A percentile compares a stretch with the other conserved stretches of the same genome.
Evolutionary conservation across 2,888 invertebrate species (phyloP).

Genomic region (Saturnia japonica): DNA sequence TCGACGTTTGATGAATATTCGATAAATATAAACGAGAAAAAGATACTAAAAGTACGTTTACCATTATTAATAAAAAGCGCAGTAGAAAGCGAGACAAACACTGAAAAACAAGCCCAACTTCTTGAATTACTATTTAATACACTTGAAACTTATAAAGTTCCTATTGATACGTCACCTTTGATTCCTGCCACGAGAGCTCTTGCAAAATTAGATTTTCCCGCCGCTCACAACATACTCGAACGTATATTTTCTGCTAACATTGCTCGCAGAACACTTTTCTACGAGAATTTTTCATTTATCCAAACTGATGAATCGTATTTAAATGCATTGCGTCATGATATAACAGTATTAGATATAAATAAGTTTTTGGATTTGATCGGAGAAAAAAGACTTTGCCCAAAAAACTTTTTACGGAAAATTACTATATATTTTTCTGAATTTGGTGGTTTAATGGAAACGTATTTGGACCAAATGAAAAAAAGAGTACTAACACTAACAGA

Average conservation of each 20-base stretch:
- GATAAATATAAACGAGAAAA: slow-evolving; percentile 43
- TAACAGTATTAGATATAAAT: slow-evolving; percentile 35
- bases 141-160: slow-evolving; percentile 42
- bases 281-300: slow-evolving; percentile 44
- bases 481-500: slow-evolving; percentile 19
- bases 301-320: slow-evolving; percentile 50
- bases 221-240: slow-evolving; percentile 36
- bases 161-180: slow-evolving; percentile 35
- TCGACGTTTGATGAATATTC: slow-evolving; percentile 51
- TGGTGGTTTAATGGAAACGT: slow-evolving; percentile 45
- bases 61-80: slow-evolving; percentile 37
- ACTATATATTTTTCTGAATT: slow-evolving; percentile 53
- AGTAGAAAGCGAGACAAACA: slow-evolving; percentile 30
- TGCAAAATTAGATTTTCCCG: slow-evolving; percentile 34
- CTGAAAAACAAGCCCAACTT: slow-evolving; percentile 24
- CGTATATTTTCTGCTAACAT: slow-evolving; percentile 44
- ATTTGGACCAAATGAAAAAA: slow-evolving; percentile 27
- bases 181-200: slow-evolving; percentile 37
- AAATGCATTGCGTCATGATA: slow-evolving; percentile 58
- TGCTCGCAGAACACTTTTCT: slow-evolving; percentile 50
- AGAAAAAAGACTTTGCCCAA: slow-evolving; percentile 29
- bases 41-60: slow-evolving; percentile 33
- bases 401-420: slow-evolving; percentile 48
- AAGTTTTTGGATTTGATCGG: slow-evolving; percentile 36
- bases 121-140: slow-evolving; percentile 43